These are phyloP conservation scores for Mesocentrotus franciscanus DNA, from an alignment of 53 echinoderm and acorn worm genomes.

Conservation along the genomic window DNA sequence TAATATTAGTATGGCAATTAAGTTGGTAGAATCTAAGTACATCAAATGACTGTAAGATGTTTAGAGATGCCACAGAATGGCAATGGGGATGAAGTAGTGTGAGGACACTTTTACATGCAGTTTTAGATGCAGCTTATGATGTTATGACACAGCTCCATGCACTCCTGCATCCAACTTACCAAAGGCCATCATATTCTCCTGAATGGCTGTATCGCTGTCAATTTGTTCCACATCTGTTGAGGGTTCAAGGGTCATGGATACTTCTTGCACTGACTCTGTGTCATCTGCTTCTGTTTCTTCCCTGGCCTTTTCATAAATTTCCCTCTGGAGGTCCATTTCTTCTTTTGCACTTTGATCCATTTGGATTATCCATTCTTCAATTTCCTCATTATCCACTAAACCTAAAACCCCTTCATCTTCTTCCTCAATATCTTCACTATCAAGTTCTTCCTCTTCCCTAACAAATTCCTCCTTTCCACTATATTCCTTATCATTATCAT, in stretches of 20 bases:
- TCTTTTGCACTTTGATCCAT: not conserved
- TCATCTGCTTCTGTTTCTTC: not conserved
- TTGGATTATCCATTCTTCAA: constrained; percentile 43
- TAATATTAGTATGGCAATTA: constrained; percentile 14
- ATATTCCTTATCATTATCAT: constrained; percentile 6
- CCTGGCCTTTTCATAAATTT: not conserved
- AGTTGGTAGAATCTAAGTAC: not conserved
- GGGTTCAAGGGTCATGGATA: not conserved
- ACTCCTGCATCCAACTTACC: constrained; percentile 33
- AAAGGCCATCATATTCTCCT: not conserved
- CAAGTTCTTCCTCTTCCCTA: not conserved
- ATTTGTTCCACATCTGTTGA: not conserved
- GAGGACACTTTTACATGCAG: constrained; percentile 29
- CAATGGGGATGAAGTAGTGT: not conserved
- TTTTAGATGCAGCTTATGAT: constrained; percentile 20
- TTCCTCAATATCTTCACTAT: not conserved
- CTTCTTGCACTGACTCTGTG: not conserved
- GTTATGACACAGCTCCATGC: constrained; percentile 17
- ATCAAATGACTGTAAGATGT: not conserved
- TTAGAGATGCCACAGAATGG: not conserved
- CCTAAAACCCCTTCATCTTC: constrained; percentile 43
- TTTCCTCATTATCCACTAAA: constrained; percentile 37
- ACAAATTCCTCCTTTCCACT: not conserved
- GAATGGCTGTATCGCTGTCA: not conserved
- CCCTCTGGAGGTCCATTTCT: not conserved